Evolutionary conservation across 2,797 vertebrate species (phyloP).

Genomic region (Caiman crocodilus): DNA sequence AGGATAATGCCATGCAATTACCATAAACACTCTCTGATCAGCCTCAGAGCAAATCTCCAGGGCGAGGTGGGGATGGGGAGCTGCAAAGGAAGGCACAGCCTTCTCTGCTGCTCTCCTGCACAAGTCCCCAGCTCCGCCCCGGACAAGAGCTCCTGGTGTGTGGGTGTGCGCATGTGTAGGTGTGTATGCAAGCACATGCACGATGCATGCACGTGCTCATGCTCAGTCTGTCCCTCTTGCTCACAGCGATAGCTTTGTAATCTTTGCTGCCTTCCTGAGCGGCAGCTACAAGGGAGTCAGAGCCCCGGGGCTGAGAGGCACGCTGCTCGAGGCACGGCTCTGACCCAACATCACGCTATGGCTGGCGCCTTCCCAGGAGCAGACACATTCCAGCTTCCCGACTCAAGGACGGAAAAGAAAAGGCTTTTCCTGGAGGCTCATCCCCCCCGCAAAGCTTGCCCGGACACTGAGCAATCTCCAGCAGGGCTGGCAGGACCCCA

Average conservation of each 20-base stretch:
- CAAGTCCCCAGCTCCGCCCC: rapidly evolving
- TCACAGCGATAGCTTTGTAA: rapidly evolving
- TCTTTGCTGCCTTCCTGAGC: rapidly evolving
- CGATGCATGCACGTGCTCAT: no score
- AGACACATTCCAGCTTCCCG: not conserved
- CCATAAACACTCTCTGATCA: slow-evolving; percentile 62
- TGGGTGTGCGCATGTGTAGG: not conserved
- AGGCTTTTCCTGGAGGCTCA: not conserved
- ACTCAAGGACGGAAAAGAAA: not conserved
- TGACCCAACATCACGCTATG: not conserved
- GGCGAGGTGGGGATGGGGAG: slow-evolving; percentile 68
- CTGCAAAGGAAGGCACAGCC: slow-evolving; percentile 53
- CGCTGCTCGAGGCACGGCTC: not conserved
- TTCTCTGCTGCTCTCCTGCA: not conserved
- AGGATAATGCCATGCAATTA: slow-evolving; percentile 67
- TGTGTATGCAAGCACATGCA: no score
- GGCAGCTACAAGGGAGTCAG: not conserved
- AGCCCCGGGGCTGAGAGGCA: rapidly evolving
- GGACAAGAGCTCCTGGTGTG: not conserved
- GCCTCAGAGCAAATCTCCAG: slow-evolving; percentile 73
- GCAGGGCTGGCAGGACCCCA: not conserved
- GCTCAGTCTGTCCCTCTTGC: no score
- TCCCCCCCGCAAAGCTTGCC: not conserved
- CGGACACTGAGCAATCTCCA: not conserved
- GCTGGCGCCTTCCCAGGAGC: not conserved